Percentiles rank a stretch among this genome's conserved stretches.
Conservation (phyloP, 2,888 invertebrate species). For the Cosmopolites sordidus region DNA sequence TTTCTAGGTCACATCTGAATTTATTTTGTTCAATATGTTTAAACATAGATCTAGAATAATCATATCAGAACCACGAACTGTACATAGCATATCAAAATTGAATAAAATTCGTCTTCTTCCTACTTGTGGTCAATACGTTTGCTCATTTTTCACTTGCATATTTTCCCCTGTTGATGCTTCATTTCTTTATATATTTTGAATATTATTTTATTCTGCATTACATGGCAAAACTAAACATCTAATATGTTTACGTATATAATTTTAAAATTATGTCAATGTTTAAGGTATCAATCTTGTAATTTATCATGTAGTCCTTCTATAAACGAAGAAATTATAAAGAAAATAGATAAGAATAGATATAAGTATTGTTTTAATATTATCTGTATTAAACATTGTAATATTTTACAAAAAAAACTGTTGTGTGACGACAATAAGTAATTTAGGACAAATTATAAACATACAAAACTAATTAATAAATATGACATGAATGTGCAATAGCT, state of each 20-base stretch:
- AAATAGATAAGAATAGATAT: slow-evolving; percentile 9
- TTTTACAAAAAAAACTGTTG: slow-evolving; percentile 42
- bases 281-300: too few relatives aligned
- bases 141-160: slow-evolving; percentile 1
- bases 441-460: slow-evolving; percentile 33
- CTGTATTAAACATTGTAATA: neutral
- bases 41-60: slow-evolving; percentile 21
- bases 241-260: too few relatives aligned
- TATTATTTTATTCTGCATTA: too few relatives aligned
- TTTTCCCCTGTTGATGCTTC: neutral
- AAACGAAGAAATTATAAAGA: neutral
- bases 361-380: too few relatives aligned
- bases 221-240: too few relatives aligned
- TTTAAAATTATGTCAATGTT: too few relatives aligned
- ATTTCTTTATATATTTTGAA: too few relatives aligned
- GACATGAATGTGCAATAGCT: slow-evolving; percentile 8
- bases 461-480: slow-evolving; percentile 5
- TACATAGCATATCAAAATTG: slow-evolving; percentile 20
- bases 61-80: slow-evolving; percentile 19
- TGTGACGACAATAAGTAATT: slow-evolving; percentile 51
- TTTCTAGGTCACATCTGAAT: too few relatives aligned
- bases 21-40: too few relatives aligned
- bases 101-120: slow-evolving; percentile 40
- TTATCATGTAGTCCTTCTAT: neutral
- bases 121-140: slow-evolving; percentile 50